Conservation (phyloP, 2,113 vertebrate species). For the Peucedramus taeniatus region DNA sequence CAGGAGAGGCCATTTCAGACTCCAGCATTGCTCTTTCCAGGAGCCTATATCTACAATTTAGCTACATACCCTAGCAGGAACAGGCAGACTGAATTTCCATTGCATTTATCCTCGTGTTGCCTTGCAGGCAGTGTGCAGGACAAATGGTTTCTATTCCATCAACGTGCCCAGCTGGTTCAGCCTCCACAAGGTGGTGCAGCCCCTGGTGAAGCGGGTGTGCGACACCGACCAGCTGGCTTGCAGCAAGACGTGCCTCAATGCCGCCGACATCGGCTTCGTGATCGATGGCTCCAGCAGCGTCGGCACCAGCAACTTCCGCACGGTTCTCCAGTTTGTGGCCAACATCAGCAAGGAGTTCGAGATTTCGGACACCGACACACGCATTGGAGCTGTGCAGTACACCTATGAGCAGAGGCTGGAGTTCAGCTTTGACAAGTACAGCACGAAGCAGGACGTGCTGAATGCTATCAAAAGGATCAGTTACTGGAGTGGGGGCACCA, state of each 20-base stretch:
- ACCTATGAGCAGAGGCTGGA: constrained; percentile 97
- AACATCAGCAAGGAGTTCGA: constrained; percentile 94
- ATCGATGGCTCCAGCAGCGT: constrained; percentile 98
- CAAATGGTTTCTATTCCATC: constrained; percentile 86
- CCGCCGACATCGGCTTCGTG: constrained; percentile 91
- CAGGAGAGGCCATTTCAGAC: neutral
- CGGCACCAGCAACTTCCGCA: constrained; percentile 92
- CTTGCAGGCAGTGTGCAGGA: constrained; percentile 90
- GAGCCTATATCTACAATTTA: neutral
- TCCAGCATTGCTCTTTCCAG: neutral
- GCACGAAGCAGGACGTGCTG: constrained; percentile 84
- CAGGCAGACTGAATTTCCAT: neutral
- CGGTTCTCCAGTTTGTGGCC: constrained; percentile 92
- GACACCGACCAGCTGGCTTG: constrained; percentile 86
- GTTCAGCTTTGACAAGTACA: constrained; percentile 88
- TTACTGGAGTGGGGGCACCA: constrained; percentile 98
- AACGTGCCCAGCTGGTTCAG: constrained; percentile 89
- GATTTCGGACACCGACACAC: constrained; percentile 93
- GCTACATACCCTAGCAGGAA: neutral
- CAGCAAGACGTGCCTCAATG: constrained; percentile 97
- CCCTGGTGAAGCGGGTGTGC: constrained; percentile 88
- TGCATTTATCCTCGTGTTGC: neutral
- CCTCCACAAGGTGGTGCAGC: constrained; percentile 84
- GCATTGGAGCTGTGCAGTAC: constrained; percentile 92
- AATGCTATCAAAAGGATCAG: constrained; percentile 88